phyloP scores from a whole-genome alignment of 2,888 invertebrate genomes.

The Ornithoptera priamus region DNA sequence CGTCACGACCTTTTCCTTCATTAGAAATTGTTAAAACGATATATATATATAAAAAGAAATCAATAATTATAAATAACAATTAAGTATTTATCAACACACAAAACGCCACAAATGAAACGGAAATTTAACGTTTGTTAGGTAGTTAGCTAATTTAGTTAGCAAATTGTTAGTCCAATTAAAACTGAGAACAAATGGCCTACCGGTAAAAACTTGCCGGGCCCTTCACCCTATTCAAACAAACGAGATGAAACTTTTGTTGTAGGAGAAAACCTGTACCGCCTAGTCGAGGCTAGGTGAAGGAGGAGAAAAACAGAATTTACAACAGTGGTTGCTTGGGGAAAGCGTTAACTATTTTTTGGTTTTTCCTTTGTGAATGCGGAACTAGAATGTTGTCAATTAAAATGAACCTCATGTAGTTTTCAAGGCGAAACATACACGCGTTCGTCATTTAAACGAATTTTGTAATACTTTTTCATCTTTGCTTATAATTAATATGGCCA shows the following conservation, averaged over 20 bases:
- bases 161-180: slow-evolving; percentile 29
- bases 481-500: no score
- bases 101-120: slow-evolving; percentile 23
- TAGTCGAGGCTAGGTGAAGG: slow-evolving; percentile 10
- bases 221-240: slow-evolving; percentile 29
- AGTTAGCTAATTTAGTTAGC: slow-evolving; percentile 30
- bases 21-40: not conserved
- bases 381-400: not conserved
- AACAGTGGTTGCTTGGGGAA: not conserved
- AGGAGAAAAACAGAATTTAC: slow-evolving; percentile 8
- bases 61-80: slow-evolving; percentile 9
- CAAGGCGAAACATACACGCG: no score
- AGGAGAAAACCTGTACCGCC: slow-evolving; percentile 23
- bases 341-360: not conserved
- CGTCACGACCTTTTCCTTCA: not conserved
- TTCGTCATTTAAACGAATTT: no score
- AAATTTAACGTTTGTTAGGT: slow-evolving; percentile 26
- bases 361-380: not conserved
- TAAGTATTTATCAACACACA: slow-evolving; percentile 18
- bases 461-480: no score
- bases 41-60: not conserved
- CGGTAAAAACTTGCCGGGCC: slow-evolving; percentile 28
- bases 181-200: slow-evolving; percentile 29
- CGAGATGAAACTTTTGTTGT: slow-evolving; percentile 22
- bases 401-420: not conserved